Evolutionary conservation across 1,140 invertebrate species (phyloP), one percentile per base, ranked within the genome.

Genomic region (Zaprionus inermis): DNA sequence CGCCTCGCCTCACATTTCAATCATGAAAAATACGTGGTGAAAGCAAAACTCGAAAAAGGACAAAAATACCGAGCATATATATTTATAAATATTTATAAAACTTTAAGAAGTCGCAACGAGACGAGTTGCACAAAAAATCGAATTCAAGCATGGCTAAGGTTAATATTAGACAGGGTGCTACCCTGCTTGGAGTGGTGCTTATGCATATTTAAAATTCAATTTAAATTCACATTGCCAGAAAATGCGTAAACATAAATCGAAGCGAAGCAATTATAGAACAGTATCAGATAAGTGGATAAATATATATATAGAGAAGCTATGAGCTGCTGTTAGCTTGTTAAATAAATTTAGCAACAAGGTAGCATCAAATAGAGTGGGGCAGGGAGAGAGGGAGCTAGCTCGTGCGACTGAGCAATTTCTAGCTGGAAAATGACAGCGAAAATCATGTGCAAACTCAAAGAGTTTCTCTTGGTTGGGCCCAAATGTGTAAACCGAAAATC

Each of bases 201-300:
- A 52, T 89, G 69, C 88, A 89, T 89, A 81, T 89, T 89, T 89
- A 89, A 89, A 89, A 89, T 89, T 89, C 84, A 81, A 89, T 89
- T 89, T 89, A 80, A 84, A 89, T 89, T 83, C 72, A 80, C 66
- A 60, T 68, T 55, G n/a, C n/a, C 69, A 65, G 52, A 72, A 82
- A 82, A 81, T 70, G 75, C 83, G 83, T 83, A 78, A 63, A 46
- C 63, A 3, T 51, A 61, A 61, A 66, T 67, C 63, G 49, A 66
- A 73, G 54, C 36, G 16, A 41, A 73, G 70, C 63, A 67, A 73
- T 77, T 67, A 73, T 54, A 44, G 36, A 16, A 49, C 44, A 28
- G 18, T 38, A n/a, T 52, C 51, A 34, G 7, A 18, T 34, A 58
- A 22, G 36, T n/a, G 18, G 18, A 32, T n/a, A 60, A 38, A 51